Evolutionary conservation across 2,797 vertebrate species (phyloP), one percentile per base, ranked within the genome.

Genomic region (Enteromius anoplus): DNA sequence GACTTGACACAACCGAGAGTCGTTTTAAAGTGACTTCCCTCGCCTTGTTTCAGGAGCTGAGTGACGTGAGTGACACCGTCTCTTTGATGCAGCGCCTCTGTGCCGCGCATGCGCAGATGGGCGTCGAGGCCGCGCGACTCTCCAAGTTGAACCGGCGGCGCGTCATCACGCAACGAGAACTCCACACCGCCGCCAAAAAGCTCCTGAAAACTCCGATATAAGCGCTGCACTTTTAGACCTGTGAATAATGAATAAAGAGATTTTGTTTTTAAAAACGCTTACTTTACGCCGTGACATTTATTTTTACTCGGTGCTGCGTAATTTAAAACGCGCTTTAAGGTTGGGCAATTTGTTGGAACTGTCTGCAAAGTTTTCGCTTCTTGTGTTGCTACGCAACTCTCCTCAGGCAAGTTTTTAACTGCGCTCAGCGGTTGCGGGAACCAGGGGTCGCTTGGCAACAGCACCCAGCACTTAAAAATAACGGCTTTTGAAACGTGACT

Each of bases 61-160:
- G 40, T 2, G 15, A 47, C 3, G 49, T 73, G 53, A 65, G 19
- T 26, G 80, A 83, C 11, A 29, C 69, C 0, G 66, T 79, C 11
- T 11, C 10, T 3, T 32, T 88, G 78, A 84, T 86, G 40, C 47
- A 40, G 42, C 47, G 55, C 3, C 21, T 55, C 1, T 1, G 3
- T 3, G 60, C 69, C 15, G 9, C 66, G 76, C 69, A 76, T 40
- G 68, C 81, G 42, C 49, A 55, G 71, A 49, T 90, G 15, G 77
- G 84, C 6, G 23, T 37, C 3, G 89, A 91, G 64, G 89, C 87
- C 3, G 88, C 85, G 3, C 84, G 89, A 0, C 84, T 91, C 6
- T 86, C 87, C 3, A 88, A 85, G 55, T 72, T 66, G 10, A 89
- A 87, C 81, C 70, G 81, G 77, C 77, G 73, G 15, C 26, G 84